These are phyloP conservation scores for Neosalanx taihuensis DNA, from an alignment of 2,797 vertebrate species.

Conservation along the genomic window DNA sequence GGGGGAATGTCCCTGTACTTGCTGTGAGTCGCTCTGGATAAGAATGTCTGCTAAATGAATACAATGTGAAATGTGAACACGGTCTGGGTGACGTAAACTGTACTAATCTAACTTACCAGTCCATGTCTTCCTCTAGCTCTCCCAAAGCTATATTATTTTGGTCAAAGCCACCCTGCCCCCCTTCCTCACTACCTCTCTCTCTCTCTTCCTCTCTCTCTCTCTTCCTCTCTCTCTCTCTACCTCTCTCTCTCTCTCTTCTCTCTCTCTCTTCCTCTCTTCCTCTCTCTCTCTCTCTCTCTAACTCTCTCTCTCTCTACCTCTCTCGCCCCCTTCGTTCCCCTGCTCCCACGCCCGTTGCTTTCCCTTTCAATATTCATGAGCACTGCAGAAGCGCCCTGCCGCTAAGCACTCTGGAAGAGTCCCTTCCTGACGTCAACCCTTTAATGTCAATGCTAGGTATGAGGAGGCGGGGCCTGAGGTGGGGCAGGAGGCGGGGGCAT, in stretches of 20 bases:
- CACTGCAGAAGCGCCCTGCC: slow-evolving; percentile 66
- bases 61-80: no score
- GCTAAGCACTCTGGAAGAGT: slow-evolving; percentile 69
- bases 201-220: slow-evolving; percentile 11
- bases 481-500: background rate
- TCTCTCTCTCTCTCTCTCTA: slow-evolving; percentile 16
- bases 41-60: no score
- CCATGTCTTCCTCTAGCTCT: background rate
- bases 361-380: slow-evolving; percentile 74
- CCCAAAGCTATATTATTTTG: background rate
- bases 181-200: slow-evolving; percentile 28
- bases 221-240: slow-evolving; percentile 15
- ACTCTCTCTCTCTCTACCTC: slow-evolving; percentile 21
- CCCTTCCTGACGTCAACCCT: slow-evolving; percentile 57
- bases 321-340: slow-evolving; percentile 4
- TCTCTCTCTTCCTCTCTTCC: slow-evolving; percentile 22
- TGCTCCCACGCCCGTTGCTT: slow-evolving; percentile 15
- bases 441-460: slow-evolving; percentile 38
- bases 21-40: no score
- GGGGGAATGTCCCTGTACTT: no score
- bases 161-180: background rate
- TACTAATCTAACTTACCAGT: background rate
- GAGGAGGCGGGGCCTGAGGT: no score
- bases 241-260: no score
- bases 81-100: background rate